phyloP scores from a whole-genome alignment of 2,113 vertebrate species.

The Verasper variegatus region DNA sequence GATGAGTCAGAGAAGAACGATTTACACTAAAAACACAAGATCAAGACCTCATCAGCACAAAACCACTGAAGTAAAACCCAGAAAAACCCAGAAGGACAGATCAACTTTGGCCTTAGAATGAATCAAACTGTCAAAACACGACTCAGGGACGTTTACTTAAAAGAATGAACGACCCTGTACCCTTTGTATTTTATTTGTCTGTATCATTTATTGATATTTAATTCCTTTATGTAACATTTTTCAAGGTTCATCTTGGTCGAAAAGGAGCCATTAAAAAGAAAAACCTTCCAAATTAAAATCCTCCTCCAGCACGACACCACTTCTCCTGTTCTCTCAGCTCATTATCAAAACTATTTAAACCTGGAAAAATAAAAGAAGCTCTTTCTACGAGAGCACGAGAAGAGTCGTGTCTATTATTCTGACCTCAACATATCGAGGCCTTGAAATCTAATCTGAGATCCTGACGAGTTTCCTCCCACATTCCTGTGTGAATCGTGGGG shows the following conservation, averaged over 20 bases:
- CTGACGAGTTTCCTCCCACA: slow-evolving; percentile 22
- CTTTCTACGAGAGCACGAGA: no score
- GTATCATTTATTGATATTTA: no score
- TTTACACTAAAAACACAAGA: background rate
- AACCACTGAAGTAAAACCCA: background rate
- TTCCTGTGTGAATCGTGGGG: slow-evolving; percentile 11
- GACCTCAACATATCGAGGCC: background rate
- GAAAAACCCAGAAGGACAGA: background rate
- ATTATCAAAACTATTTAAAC: background rate
- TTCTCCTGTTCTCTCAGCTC: background rate
- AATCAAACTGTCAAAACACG: background rate
- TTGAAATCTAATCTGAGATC: background rate
- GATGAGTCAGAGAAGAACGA: background rate
- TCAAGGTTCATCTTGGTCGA: no score
- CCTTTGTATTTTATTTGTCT: no score
- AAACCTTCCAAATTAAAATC: background rate
- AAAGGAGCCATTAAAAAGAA: background rate
- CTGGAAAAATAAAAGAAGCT: background rate
- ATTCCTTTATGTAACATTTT: no score
- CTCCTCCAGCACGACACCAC: background rate
- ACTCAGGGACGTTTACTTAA: no score
- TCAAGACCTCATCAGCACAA: background rate
- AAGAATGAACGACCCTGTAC: no score
- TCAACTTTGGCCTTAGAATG: no score
- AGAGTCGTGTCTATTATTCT: no score